Percentiles rank a stretch among this genome's conserved stretches.
phyloP scores from a whole-genome alignment of 2,888 invertebrate genomes.

The Mesopsocus fuscifrons region DNA sequence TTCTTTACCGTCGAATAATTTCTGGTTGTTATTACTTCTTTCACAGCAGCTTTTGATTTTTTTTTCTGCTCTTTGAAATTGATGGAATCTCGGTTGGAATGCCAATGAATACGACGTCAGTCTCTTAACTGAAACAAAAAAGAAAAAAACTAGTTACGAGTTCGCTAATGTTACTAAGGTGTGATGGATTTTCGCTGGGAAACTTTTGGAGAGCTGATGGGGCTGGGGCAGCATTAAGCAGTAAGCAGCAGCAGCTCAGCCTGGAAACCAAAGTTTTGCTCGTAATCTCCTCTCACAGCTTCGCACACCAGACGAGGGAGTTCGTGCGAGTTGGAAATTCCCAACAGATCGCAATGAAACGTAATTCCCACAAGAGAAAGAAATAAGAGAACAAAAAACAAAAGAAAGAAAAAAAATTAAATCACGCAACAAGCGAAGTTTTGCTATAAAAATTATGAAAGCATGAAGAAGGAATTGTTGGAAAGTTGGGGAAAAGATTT shows the following conservation, averaged over 20 bases:
- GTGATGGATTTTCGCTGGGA: too few species aligned
- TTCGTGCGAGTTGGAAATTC: not conserved
- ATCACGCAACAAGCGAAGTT: not conserved
- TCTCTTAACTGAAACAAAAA: constrained; percentile 10
- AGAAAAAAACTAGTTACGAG: not conserved
- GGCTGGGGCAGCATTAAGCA: too few species aligned
- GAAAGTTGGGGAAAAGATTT: not conserved
- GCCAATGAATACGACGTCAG: constrained; percentile 9
- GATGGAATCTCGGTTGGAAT: too few species aligned
- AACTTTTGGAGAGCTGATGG: too few species aligned
- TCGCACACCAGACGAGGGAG: not conserved
- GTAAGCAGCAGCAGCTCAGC: too few species aligned
- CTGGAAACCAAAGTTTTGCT: too few species aligned
- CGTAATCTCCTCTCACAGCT: not conserved
- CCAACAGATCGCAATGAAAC: not conserved
- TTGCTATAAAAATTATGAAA: not conserved
- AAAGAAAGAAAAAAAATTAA: not conserved
- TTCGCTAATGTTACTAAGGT: too few species aligned
- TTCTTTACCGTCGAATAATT: not conserved
- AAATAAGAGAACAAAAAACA: not conserved
- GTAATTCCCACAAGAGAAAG: not conserved
- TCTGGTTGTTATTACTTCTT: not conserved
- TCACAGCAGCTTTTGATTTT: not conserved
- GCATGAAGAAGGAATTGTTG: not conserved
- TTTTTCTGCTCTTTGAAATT: not conserved